These are phyloP conservation scores for Indicator maculatus DNA, from an alignment of 2,113 vertebrate species.

Conservation along the genomic window DNA sequence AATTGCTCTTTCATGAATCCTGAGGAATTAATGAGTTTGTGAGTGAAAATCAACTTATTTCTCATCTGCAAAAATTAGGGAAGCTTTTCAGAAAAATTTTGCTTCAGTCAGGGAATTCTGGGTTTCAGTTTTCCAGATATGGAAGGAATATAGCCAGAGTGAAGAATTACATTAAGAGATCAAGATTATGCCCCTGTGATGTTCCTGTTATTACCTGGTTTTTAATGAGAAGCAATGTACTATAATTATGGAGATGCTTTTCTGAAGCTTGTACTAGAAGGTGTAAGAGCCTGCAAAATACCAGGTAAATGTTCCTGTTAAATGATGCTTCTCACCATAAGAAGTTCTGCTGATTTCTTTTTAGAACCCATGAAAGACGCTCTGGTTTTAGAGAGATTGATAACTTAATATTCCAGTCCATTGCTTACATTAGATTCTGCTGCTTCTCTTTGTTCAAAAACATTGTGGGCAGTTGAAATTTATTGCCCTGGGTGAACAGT, in stretches of 20 bases:
- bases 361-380: not conserved
- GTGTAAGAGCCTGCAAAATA: not conserved
- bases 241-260: not conserved
- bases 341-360: not conserved
- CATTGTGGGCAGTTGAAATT: not conserved
- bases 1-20: not conserved
- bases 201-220: not conserved
- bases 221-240: not conserved
- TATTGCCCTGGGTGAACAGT: not conserved
- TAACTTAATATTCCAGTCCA: not conserved
- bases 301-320: not conserved
- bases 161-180: not conserved
- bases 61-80: not conserved
- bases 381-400: not conserved
- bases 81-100: not conserved
- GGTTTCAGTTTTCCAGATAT: not conserved
- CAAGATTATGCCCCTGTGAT: not conserved
- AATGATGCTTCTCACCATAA: not conserved
- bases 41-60: not conserved
- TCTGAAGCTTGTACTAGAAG: not conserved
- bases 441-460: not conserved
- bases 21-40: not conserved
- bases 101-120: not conserved
- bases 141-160: not conserved
- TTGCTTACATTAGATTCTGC: not conserved